Evolutionary conservation across 2,113 vertebrate genomes (phyloP).

Genomic region (Trochalopteron elliotii): DNA sequence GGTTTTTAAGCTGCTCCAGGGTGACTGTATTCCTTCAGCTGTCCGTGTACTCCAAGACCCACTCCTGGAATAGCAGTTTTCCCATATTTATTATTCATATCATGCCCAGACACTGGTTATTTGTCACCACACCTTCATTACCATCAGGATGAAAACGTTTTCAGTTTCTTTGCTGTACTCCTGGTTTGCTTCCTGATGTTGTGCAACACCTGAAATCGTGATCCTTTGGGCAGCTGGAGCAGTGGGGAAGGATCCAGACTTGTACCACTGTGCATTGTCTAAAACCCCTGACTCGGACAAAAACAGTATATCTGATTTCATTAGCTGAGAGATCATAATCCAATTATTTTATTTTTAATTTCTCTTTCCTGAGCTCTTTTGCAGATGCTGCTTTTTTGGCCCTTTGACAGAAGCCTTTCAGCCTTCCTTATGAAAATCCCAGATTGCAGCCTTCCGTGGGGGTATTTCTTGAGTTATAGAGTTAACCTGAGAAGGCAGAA

Average conservation of each 20-base stretch:
- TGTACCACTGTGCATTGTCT: neutral
- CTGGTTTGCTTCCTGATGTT: neutral
- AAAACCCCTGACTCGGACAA: neutral
- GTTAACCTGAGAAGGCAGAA: constrained; percentile 27
- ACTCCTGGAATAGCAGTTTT: constrained; percentile 45
- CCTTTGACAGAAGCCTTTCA: constrained; percentile 19
- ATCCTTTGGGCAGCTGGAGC: neutral
- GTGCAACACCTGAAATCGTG: neutral
- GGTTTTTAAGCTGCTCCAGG: neutral
- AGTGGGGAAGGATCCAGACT: fast-evolving
- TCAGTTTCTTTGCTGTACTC: neutral
- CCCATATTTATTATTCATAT: neutral
- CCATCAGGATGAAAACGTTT: neutral
- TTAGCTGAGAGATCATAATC: constrained; percentile 35
- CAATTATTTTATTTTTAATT: constrained; percentile 66
- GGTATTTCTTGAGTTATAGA: neutral
- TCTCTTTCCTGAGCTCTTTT: constrained; percentile 38
- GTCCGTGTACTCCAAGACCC: neutral
- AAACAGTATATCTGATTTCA: neutral
- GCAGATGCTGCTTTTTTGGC: constrained; percentile 47
- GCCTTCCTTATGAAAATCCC: constrained; percentile 29
- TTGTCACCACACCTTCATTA: constrained; percentile 34
- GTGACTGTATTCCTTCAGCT: constrained; percentile 29
- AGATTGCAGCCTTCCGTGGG: constrained; percentile 29
- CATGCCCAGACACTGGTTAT: constrained; percentile 22